Evolutionary conservation across 2,888 invertebrate species (phyloP), one percentile per base, ranked within the genome.

Genomic region (Synanthedon tipuliformis): DNA sequence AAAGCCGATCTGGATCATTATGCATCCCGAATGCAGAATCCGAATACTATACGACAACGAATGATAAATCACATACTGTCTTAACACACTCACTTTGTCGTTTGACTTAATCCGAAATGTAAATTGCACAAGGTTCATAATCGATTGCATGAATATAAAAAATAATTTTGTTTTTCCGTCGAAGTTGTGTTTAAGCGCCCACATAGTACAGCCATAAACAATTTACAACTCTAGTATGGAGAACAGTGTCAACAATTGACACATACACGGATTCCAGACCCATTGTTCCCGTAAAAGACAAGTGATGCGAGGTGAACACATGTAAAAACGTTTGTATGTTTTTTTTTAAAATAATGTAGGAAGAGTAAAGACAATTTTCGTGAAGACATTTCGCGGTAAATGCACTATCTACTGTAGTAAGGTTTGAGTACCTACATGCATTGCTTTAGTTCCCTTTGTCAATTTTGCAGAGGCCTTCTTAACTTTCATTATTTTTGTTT

Each of bases 211-310:
- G 64, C 61, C 62, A 63, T 65, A 62, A 68, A 66, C 61, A 64
- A 65, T 65, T 65, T 68, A 66, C 65, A 65, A 60, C 63, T 60
- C 61, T 56, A 59, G 63, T 62, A 66, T 73, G 67, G 66, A 71
- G 69, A 71, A 69, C 65, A 71, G 65, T 55, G 8, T 56, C 53
- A 58, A 60, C 65, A 66, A 68, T 65, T 69, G 71, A 75, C 67
- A 60, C 60, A 57, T 59, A 70, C 69, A 68, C 60, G 64, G 61
- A 61, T 65, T 62, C 64, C 56, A 66, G 63, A 62, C 57, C 69
- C 71, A 75, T 78, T 77, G 75, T 75, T 69, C 62, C 56, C 3
- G 34, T 10, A 52, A 58, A 15, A 13, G 45, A 56, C 60, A 59
- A 53, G 53, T 55, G 57, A 59, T 55, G 48, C 57, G 56, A 49